Percentiles rank a stretch among this genome's conserved stretches.
These are phyloP conservation scores for Bombus balteatus DNA, from an alignment of 1,140 invertebrate species.

Conservation along the genomic window DNA sequence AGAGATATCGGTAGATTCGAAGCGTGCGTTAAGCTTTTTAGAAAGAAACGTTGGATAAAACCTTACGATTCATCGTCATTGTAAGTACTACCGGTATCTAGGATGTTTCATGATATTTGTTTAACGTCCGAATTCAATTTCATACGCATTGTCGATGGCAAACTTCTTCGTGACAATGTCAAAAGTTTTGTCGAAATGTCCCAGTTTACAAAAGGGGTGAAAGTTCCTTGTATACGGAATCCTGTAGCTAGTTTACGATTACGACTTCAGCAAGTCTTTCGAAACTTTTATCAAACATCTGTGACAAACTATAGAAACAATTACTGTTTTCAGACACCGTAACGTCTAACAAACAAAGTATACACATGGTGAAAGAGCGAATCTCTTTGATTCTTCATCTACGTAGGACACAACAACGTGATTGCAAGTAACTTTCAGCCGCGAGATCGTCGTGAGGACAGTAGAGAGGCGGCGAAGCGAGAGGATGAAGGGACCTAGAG, in stretches of 20 bases:
- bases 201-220: too few species aligned
- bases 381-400: not conserved
- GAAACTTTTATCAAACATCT: not conserved
- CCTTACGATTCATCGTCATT: too few species aligned
- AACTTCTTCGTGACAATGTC: too few species aligned
- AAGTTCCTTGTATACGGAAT: not conserved
- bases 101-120: too few species aligned
- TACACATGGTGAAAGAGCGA: not conserved
- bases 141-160: too few species aligned
- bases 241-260: not conserved
- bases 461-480: slow-evolving; percentile 42
- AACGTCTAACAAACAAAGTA: not conserved
- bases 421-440: not conserved
- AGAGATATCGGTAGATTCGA: too few species aligned
- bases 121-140: too few species aligned
- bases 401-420: not conserved
- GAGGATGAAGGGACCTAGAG: slow-evolving; percentile 46
- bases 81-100: too few species aligned
- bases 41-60: not conserved
- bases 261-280: not conserved
- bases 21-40: fast-evolving
- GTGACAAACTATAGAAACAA: not conserved
- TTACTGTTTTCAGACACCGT: not conserved
- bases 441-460: not conserved
- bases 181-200: too few species aligned